Base-by-base conservation (phyloP, 2,113 vertebrate genomes). In the Litocranius walleri region DNA sequence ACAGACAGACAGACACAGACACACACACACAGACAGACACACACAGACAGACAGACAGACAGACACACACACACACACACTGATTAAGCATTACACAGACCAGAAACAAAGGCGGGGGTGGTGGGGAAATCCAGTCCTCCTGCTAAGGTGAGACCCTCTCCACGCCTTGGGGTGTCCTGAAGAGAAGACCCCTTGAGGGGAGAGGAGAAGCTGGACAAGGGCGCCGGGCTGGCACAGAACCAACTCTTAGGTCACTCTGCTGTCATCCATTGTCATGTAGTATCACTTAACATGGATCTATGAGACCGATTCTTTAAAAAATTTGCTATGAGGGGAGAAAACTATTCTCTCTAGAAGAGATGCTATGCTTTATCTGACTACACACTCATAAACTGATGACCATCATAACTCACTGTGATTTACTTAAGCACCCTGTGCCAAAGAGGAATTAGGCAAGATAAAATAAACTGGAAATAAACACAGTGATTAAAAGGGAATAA, bases 401-500 rank as follows among this genome's bases (percentile, higher is more conserved):
- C n/a, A 19, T 33, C 10, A 3, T 16, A 78, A n/a, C 48, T 83
- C 67, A 61, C n/a, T 67, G n/a, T 59, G 52, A 94, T 4, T n/a
- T 64, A 30, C 40, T 59, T 43, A 86, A 0, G 14, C 8, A n/a
- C 29, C 25, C 52, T 84, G 36, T 64, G 74, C 62, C 74, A 74
- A 94, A 82, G 48, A 74, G 62, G 59, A 87, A 74, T 54, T 21
- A 33, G 6, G 67, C 43, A 59, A 67, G 61, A 81, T 56, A 48
- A 77, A 87, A 83, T 94, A 78, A 78, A 84, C 40, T 2, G 40
- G 67, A 96, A 85, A 80, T 64, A 45, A 81, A 94, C 5, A 52
- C 1, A 15, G 57, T 71, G 54, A 95, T 40, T 9, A 33, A 40
- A 93, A 62, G 25, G 56, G 15, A 48, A 87, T 71, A 81, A 29